Conservation (phyloP, 2,888 invertebrate species). For the Scaptomyza caliginosa region DNA sequence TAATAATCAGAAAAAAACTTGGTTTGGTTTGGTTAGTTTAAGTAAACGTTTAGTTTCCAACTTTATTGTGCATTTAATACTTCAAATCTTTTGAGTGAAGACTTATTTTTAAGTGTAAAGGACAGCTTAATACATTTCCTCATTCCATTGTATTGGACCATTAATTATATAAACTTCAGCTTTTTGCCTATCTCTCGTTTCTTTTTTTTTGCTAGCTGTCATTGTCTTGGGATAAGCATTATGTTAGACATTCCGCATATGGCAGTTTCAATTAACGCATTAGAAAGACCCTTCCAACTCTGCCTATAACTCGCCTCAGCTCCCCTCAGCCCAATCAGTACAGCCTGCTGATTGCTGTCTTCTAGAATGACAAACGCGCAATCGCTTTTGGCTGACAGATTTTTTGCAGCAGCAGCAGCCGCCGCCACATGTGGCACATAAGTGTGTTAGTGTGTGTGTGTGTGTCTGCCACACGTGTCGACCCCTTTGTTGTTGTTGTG, state of each 20-base stretch:
- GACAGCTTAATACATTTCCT: neutral
- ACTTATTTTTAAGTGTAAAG: neutral
- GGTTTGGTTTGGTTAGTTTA: too few species aligned
- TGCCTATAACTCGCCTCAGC: neutral
- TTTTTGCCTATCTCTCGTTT: neutral
- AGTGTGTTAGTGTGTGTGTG: neutral
- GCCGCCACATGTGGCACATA: constrained; percentile 11
- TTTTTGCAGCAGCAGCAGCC: constrained; percentile 9
- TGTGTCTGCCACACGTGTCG: constrained; percentile 64
- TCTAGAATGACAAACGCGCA: constrained; percentile 54
- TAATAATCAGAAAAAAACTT: too few species aligned
- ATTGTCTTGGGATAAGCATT: constrained; percentile 19
- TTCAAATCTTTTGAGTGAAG: neutral
- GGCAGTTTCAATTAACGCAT: constrained; percentile 59
- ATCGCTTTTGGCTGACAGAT: constrained; percentile 60
- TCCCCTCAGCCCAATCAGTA: neutral
- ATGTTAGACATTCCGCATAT: constrained; percentile 36
- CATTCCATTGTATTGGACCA: neutral
- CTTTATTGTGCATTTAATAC: too few species aligned
- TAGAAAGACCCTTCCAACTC: constrained; percentile 11
- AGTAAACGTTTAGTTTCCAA: too few species aligned
- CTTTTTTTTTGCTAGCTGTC: constrained; percentile 3
- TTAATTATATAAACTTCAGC: neutral
- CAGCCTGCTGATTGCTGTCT: constrained; percentile 50
- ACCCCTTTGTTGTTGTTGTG: constrained; percentile 36